A percentile compares a stretch with the other conserved stretches of the same genome.
Evolutionary conservation across 2,113 vertebrate genomes (phyloP).

Genomic region (Microtus oregoni): DNA sequence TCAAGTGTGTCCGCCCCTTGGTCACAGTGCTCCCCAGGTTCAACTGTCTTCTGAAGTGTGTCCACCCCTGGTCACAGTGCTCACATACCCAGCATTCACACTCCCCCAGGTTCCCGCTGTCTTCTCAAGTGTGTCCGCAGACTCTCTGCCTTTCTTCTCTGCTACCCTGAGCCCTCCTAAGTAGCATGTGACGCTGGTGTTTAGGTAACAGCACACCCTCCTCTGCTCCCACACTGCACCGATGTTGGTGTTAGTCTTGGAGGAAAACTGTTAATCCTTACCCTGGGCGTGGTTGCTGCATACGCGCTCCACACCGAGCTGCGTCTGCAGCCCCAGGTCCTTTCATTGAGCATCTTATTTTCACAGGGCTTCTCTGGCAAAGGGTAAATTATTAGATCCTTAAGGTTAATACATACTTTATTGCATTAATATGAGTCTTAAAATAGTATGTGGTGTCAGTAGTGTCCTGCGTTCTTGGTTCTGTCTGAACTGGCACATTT

Average conservation of each 20-base stretch:
- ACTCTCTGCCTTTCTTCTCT: background rate
- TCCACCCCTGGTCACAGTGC: too few relatives aligned
- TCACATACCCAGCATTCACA: too few relatives aligned
- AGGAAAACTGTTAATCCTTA: background rate
- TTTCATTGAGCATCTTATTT: background rate
- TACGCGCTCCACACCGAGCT: background rate
- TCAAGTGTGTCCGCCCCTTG: too few relatives aligned
- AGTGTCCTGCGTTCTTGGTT: background rate
- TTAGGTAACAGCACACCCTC: background rate
- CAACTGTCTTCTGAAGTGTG: background rate
- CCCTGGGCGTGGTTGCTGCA: too few relatives aligned
- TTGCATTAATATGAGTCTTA: conserved; percentile 43
- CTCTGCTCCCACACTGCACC: background rate
- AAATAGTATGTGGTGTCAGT: background rate
- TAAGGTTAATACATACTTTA: conserved; percentile 38
- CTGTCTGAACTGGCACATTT: background rate
- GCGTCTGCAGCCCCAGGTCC: background rate
- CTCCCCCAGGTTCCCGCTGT: background rate
- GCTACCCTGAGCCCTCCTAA: background rate
- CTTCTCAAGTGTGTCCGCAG: background rate
- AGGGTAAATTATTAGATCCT: background rate
- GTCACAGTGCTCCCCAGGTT: background rate
- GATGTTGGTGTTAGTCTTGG: background rate
- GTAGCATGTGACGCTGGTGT: background rate
- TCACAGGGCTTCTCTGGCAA: conserved; percentile 19